These are phyloP conservation scores for Cirrhinus molitorella DNA, from an alignment of 2,797 vertebrate genomes.

Conservation along the genomic window DNA sequence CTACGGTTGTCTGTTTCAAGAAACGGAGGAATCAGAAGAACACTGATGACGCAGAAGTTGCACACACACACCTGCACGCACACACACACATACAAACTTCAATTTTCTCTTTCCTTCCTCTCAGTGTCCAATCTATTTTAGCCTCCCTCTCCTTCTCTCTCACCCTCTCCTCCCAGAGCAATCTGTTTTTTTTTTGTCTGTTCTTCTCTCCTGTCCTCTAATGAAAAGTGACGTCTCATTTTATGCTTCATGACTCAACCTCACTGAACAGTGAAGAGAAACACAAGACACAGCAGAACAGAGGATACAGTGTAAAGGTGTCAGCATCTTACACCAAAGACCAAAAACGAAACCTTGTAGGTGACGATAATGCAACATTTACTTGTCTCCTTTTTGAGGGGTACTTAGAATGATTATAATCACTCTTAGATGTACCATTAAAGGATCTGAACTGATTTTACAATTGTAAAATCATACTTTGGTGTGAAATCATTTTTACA, in stretches of 20 bases:
- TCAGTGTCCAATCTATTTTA: constrained; percentile 31
- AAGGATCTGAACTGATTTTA: not conserved
- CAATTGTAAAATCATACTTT: no score
- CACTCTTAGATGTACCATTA: not conserved
- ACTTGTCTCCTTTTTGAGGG: not conserved
- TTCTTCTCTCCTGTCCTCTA: constrained; percentile 51
- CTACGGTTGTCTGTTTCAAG: constrained; percentile 26
- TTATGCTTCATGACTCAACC: constrained; percentile 61
- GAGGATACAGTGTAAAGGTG: constrained; percentile 36
- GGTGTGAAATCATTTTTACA: no score
- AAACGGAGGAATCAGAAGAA: constrained; percentile 17
- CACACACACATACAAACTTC: not conserved
- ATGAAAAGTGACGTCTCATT: constrained; percentile 63
- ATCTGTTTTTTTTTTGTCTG: constrained; percentile 29
- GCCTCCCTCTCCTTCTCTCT: constrained; percentile 22
- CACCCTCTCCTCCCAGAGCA: constrained; percentile 36
- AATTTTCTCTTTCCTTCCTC: constrained; percentile 28
- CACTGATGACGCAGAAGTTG: constrained; percentile 38
- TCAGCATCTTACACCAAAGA: constrained; percentile 21
- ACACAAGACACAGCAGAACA: constrained; percentile 32
- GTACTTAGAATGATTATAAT: not conserved
- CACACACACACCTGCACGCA: not conserved
- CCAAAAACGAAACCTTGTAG: not conserved
- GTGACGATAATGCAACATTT: constrained; percentile 1
- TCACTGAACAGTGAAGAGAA: constrained; percentile 33